Base-by-base conservation (phyloP, 23 tunicate genomes). In the Trididemnum nubilum region DNA sequence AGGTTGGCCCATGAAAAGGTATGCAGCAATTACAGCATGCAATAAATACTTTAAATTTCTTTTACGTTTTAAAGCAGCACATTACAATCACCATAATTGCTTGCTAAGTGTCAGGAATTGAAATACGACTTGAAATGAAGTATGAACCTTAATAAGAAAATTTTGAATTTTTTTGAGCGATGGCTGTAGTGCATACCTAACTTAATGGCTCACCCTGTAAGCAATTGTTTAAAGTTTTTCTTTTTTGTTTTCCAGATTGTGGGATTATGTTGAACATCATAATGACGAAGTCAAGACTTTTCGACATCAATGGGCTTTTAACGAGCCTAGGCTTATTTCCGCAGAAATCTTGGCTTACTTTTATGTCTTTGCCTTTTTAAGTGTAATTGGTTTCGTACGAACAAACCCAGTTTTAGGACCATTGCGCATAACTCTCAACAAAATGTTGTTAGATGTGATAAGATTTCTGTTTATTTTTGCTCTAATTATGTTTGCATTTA, bases 401-500 rank as follows among this genome's bases (percentile, higher is more conserved):
- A 40, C 27, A 22, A 60, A 69, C 39, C 49, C 80, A 1, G 21
- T 2, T 0, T 54, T 86, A 1, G 95, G 90, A n/a, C 95, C 95
- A 7, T 28, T 89, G 54, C 95, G 89, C 79, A 74, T 86, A 34
- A 51, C 87, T 22, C 82, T 89, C 12, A 83, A 40, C 23, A 81
- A 76, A 26, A 89, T 89, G 95, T n/a, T 85, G 81, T 29, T 36
- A 19, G 78, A 89, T 34, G 72, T 89, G 7, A 23, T 81, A 12
- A 78, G 76, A 44, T 89, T 89, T 80, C 51, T 89, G 2, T 32
- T 50, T 31, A 63, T 89, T 51, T 89, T 77, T 37, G 70, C 72
- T 39, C 75, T 89, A 33, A 67, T 89, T 5, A 31, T 89, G 22
- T 71, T 79, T 22, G 95, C 95, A 18, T 89, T 89, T 54, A 79